These are phyloP conservation scores for Dicrurus megarhynchus DNA, from an alignment of 2,113 vertebrate genomes.

Conservation along the genomic window DNA sequence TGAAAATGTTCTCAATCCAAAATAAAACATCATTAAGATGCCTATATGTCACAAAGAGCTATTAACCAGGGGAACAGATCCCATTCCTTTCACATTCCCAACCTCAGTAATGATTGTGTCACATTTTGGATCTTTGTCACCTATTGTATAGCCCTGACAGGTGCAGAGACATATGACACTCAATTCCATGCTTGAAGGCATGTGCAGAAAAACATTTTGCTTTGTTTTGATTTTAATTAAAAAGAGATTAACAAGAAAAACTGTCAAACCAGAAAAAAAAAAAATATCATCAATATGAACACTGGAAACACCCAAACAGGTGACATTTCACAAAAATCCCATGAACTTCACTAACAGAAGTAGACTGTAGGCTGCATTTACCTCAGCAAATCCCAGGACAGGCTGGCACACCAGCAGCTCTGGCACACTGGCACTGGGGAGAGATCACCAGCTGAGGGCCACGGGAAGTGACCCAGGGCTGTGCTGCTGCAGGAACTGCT, in stretches of 20 bases:
- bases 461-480: rapidly evolving
- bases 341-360: neutral
- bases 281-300: neutral
- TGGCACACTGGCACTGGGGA: too few relatives aligned
- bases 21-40: neutral
- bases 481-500: neutral
- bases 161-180: neutral
- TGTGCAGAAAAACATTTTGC: neutral
- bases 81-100: neutral
- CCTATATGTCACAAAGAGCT: neutral
- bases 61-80: neutral
- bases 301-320: neutral
- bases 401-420: neutral
- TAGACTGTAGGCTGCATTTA: neutral
- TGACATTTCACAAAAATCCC: neutral
- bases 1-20: neutral
- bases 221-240: neutral
- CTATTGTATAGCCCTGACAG: neutral
- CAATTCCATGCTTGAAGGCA: neutral
- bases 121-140: neutral
- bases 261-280: neutral
- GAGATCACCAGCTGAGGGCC: neutral
- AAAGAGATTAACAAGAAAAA: slow-evolving; percentile 8
- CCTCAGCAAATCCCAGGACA: neutral
- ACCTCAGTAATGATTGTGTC: neutral